Conservation (phyloP, 2,113 vertebrate species). For the Oreotragus oreotragus region DNA sequence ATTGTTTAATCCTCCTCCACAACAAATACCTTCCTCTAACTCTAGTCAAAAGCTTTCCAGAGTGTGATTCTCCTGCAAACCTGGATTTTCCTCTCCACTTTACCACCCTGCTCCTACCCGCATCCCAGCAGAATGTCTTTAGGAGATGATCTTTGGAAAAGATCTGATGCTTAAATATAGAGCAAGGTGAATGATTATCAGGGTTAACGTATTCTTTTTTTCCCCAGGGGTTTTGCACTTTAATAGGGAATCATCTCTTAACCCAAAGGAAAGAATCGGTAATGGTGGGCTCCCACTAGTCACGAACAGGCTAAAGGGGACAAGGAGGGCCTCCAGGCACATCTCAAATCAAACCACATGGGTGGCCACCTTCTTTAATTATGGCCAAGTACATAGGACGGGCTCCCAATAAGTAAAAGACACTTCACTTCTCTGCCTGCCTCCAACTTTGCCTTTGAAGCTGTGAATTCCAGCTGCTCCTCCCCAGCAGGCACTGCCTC, state of each 20-base stretch:
- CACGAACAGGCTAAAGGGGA: neutral
- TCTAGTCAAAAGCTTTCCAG: neutral
- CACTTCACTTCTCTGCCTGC: neutral
- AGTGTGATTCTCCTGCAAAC: neutral
- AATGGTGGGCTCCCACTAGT: neutral
- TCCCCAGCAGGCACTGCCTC: neutral
- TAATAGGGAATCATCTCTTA: neutral
- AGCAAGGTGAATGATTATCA: neutral
- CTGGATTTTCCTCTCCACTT: neutral
- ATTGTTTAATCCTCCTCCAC: neutral
- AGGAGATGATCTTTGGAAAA: neutral
- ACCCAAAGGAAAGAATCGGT: neutral
- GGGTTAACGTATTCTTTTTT: neutral
- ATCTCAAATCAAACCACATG: neutral
- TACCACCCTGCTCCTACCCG: neutral
- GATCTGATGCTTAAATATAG: neutral
- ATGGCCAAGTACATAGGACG: neutral
- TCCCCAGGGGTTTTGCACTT: neutral
- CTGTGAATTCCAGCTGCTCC: conserved; percentile 11
- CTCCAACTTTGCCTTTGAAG: neutral
- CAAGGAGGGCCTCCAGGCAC: neutral
- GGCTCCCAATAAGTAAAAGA: conserved; percentile 10
- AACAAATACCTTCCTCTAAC: neutral
- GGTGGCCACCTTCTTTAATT: neutral
- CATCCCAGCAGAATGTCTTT: neutral